Base-by-base conservation (phyloP, 2,113 vertebrate species). In the Furnarius figulus region DNA sequence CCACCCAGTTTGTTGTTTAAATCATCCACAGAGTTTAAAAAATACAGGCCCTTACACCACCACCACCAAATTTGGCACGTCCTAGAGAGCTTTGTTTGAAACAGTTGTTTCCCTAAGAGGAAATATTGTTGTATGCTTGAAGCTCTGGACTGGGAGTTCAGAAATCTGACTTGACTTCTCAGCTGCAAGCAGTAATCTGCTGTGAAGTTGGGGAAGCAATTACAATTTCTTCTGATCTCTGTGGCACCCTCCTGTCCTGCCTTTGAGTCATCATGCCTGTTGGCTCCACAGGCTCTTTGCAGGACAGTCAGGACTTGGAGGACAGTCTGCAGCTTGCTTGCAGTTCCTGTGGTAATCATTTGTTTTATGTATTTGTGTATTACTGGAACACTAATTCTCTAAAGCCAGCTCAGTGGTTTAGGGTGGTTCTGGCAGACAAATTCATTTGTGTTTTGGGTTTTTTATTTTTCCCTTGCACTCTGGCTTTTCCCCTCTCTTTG, bases 1-100 rank as follows among this genome's bases (percentile, higher is more conserved):
- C 95, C 95, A 95, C 94, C 91, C 88, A 95, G 56, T 78, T 80
- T 52, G 75, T 91, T 95, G 78, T 88, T 93, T 96, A 92, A 95
- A 78, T 84, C 90, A 90, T 86, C 33, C 47, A 65, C 37, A 55
- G 58, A 86, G 83, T 47, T 93, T 72, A 63, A 73, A 79, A 58
- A 53, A 16, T 8, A 0, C 21, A 56, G 49, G 30, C 44, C 24
- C 31, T 87, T 90, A 46, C 23, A 46, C 67, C 21, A 68, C 68
- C n/a, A 89, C 65, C 44, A 39, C 50, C 82, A 88, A 93, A 84
- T 49, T 80, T 90, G 93, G 93, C 63, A 25, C 40, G 33, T 80
- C 65, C 50, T 77, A 35, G 50, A 66, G 83, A 86, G 39, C 62
- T 93, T 77, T 95, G 68, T 87, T 92, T 88, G 79, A 78, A 92